phyloP scores from a whole-genome alignment of 2,797 vertebrate species.

The Capromys pilorides region DNA sequence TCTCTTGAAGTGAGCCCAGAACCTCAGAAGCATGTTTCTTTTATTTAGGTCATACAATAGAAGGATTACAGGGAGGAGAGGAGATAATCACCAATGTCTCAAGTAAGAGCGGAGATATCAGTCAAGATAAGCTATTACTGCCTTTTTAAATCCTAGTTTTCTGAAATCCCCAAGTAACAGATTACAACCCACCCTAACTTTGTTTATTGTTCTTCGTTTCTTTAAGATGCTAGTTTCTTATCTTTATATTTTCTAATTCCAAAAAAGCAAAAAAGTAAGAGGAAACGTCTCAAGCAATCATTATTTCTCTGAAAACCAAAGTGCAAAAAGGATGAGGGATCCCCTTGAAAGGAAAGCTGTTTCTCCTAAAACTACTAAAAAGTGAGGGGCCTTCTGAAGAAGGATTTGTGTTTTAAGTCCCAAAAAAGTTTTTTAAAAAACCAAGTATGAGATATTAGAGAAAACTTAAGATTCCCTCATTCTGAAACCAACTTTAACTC shows the following conservation, averaged over 20 bases:
- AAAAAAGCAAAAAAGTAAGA: slow-evolving; percentile 87
- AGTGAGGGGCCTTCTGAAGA: slow-evolving; percentile 58
- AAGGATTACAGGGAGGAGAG: too few relatives aligned
- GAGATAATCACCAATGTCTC: too few relatives aligned
- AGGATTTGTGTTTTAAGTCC: slow-evolving; percentile 71
- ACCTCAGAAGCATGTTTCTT: too few relatives aligned
- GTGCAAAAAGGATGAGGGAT: slow-evolving; percentile 72
- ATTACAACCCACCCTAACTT: too few relatives aligned
- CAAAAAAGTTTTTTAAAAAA: slow-evolving; percentile 78
- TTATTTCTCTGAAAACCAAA: slow-evolving; percentile 79
- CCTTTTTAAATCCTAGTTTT: too few relatives aligned
- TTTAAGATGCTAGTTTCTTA: too few relatives aligned
- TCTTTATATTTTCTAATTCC: slow-evolving; percentile 83
- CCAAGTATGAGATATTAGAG: slow-evolving; percentile 69
- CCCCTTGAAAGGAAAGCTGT: not conserved
- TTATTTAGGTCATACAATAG: too few relatives aligned
- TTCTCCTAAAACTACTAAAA: slow-evolving; percentile 61
- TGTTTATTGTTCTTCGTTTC: too few relatives aligned
- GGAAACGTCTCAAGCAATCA: slow-evolving; percentile 56
- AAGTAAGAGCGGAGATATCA: too few relatives aligned
- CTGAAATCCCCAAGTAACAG: too few relatives aligned
- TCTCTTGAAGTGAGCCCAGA: too few relatives aligned
- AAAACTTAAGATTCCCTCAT: slow-evolving; percentile 55
- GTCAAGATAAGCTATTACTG: too few relatives aligned
- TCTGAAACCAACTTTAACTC: slow-evolving; percentile 69